phyloP scores from a whole-genome alignment of 2,888 invertebrate genomes.

The Rhingia rostrata region DNA sequence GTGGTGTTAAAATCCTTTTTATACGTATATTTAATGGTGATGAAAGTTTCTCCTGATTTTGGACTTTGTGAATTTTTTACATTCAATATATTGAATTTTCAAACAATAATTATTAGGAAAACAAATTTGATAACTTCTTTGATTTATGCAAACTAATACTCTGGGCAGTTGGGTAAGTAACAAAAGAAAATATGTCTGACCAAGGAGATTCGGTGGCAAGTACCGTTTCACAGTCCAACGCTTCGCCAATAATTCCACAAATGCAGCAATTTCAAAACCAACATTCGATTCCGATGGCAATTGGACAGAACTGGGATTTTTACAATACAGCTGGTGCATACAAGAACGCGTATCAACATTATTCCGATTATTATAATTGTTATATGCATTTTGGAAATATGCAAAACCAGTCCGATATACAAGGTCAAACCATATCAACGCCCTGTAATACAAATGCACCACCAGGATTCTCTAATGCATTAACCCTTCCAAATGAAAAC shows the following conservation, averaged over 20 bases:
- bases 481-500: constrained; percentile 75
- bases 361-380: constrained; percentile 81
- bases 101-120: neutral
- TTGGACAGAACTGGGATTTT: constrained; percentile 74
- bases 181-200: constrained; percentile 59
- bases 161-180: constrained; percentile 64
- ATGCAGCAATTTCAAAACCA: constrained; percentile 81
- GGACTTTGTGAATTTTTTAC: constrained; percentile 11
- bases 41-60: constrained; percentile 4
- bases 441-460: constrained; percentile 81
- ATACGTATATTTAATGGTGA: neutral
- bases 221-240: constrained; percentile 36
- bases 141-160: constrained; percentile 18
- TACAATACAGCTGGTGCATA: constrained; percentile 71
- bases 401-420: constrained; percentile 76
- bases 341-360: constrained; percentile 77
- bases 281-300: constrained; percentile 56
- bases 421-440: constrained; percentile 76
- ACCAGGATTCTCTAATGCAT: constrained; percentile 83
- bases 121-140: neutral
- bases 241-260: constrained; percentile 78
- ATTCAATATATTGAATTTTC: neutral
- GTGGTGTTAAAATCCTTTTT: neutral
- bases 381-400: constrained; percentile 79
- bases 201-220: constrained; percentile 57